These are phyloP conservation scores for Limnephilus marmoratus DNA, from an alignment of 2,888 invertebrate genomes.

Conservation along the genomic window DNA sequence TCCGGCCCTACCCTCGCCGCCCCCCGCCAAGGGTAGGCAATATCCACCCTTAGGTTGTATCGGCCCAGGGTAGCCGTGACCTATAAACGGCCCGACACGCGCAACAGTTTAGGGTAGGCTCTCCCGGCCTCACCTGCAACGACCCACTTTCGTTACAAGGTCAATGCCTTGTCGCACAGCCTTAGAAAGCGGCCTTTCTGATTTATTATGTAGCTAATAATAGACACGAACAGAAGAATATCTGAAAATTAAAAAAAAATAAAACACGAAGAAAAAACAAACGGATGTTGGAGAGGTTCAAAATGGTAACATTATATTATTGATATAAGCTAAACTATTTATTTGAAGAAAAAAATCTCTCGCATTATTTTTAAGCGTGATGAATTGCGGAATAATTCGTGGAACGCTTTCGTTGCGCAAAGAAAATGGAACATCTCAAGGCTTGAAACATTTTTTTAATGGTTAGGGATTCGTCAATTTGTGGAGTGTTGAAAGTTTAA, in stretches of 20 bases:
- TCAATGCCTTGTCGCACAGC: constrained; percentile 56
- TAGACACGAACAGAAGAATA: neutral
- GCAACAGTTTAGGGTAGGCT: constrained; percentile 53
- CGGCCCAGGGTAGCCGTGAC: neutral
- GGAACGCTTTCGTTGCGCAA: neutral
- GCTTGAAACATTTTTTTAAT: neutral
- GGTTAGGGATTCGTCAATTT: neutral
- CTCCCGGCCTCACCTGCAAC: constrained; percentile 56
- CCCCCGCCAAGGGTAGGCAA: neutral
- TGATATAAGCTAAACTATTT: too few species aligned
- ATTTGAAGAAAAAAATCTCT: neutral
- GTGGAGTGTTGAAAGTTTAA: neutral
- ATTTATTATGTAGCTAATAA: neutral
- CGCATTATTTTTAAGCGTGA: neutral
- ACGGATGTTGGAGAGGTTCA: neutral
- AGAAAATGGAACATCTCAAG: neutral
- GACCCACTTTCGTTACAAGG: constrained; percentile 60
- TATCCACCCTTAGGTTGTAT: neutral
- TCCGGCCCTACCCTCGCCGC: neutral
- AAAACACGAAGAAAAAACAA: neutral
- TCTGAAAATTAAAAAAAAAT: neutral
- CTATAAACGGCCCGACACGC: constrained; percentile 8
- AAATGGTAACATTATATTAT: neutral
- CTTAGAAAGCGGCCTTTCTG: neutral
- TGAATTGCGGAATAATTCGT: neutral